phyloP scores from a whole-genome alignment of 2,888 invertebrate genomes.

The Watsonalla binaria region DNA sequence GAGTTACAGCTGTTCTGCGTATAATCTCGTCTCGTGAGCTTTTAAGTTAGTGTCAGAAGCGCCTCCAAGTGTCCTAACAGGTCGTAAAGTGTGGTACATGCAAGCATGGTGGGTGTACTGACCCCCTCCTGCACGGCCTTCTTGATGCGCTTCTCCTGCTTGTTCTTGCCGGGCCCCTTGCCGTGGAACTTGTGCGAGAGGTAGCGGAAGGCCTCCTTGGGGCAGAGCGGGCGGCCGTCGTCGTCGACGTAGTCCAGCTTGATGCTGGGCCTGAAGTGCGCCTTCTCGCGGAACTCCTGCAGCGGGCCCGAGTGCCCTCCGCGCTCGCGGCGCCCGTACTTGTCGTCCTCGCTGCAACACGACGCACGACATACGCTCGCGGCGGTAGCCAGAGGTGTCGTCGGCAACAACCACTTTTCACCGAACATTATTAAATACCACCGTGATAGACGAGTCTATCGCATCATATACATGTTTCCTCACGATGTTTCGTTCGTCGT shows the following conservation, averaged over 20 bases:
- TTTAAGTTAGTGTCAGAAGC: too few species aligned
- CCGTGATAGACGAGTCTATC: too few species aligned
- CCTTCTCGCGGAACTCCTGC: conserved; percentile 94
- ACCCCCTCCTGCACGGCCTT: conserved; percentile 96
- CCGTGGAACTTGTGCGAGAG: conserved; percentile 99
- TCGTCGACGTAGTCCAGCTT: conserved; percentile 99
- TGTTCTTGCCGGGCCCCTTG: conserved; percentile 99
- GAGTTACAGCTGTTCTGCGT: too few species aligned
- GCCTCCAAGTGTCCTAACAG: too few species aligned
- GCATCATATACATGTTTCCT: too few species aligned
- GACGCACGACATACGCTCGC: too few species aligned
- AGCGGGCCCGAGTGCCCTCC: conserved; percentile 87
- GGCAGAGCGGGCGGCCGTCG: conserved; percentile 92
- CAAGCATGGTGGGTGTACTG: conserved; percentile 27
- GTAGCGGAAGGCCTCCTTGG: conserved; percentile 98
- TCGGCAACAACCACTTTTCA: too few species aligned
- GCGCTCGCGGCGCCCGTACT: conserved; percentile 84
- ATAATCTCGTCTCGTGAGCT: too few species aligned
- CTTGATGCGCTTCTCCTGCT: conserved; percentile 96
- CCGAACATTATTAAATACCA: too few species aligned
- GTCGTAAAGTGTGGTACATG: too few species aligned
- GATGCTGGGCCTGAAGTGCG: conserved; percentile 93
- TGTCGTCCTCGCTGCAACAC: conserved; percentile 90
- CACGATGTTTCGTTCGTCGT: too few species aligned
- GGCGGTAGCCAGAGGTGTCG: too few species aligned